Conservation (phyloP, 2,888 invertebrate genomes). For the Sesamia inferens region DNA sequence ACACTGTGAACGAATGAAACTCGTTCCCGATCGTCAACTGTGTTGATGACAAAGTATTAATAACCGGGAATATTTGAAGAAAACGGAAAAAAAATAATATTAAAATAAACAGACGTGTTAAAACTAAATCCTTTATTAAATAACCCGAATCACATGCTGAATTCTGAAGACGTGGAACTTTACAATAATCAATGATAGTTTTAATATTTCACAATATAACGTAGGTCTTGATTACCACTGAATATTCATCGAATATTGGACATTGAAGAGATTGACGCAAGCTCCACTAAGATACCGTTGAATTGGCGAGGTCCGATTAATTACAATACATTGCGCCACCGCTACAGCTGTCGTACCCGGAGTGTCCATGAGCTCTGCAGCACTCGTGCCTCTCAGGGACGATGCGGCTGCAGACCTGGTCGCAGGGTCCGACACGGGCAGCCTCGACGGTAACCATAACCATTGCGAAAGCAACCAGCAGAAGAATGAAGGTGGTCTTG, state of each 20-base stretch:
- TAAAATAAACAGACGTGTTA: neutral
- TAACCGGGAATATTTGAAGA: too few species aligned
- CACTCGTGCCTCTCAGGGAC: constrained; percentile 16
- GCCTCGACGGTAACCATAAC: constrained; percentile 34
- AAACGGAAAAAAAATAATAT: neutral
- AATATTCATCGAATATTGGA: constrained; percentile 9
- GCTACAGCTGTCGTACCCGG: neutral
- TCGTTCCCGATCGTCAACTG: too few species aligned
- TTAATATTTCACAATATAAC: neutral
- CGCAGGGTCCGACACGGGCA: constrained; percentile 23
- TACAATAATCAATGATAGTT: neutral
- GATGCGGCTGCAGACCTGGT: constrained; percentile 24
- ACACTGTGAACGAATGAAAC: too few species aligned
- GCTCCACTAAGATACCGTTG: constrained; percentile 23
- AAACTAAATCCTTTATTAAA: constrained; percentile 3
- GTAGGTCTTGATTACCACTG: constrained; percentile 6
- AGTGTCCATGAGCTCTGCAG: constrained; percentile 30
- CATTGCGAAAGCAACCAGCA: constrained; percentile 39
- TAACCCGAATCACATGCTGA: constrained; percentile 1
- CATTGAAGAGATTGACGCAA: neutral
- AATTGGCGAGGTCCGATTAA: constrained; percentile 10
- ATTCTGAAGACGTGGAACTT: neutral
- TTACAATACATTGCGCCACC: neutral
- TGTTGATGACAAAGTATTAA: too few species aligned
- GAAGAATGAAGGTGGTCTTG: constrained; percentile 28